A percentile compares a stretch with the other conserved stretches of the same genome.
Conservation (phyloP, 2,888 invertebrate genomes). For the Craniophora ligustri region DNA sequence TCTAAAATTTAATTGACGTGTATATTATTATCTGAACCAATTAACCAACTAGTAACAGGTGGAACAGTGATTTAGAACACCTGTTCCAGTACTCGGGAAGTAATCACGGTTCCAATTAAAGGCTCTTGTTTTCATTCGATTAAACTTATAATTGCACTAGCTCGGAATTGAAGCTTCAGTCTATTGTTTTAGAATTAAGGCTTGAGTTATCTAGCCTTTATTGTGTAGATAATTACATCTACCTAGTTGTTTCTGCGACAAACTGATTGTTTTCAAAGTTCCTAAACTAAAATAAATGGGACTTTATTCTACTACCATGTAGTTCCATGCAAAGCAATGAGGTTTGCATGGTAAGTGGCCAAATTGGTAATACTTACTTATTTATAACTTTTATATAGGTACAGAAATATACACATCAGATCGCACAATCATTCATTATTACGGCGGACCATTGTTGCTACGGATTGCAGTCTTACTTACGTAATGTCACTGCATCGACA, state of each 20-base stretch:
- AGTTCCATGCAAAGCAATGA: too few species aligned
- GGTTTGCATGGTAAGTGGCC: too few species aligned
- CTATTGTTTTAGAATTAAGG: conserved; percentile 5
- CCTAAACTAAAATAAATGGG: too few species aligned
- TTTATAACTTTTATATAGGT: too few species aligned
- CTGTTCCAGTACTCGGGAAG: conserved; percentile 16
- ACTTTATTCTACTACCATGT: too few species aligned
- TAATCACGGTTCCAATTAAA: conserved; percentile 27
- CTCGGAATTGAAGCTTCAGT: conserved; percentile 1
- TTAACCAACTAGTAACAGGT: conserved; percentile 21
- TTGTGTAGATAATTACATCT: background rate
- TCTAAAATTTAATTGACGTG: background rate
- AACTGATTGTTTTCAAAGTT: background rate
- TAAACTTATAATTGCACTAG: conserved; percentile 42
- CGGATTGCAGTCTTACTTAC: too few species aligned
- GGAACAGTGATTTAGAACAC: conserved; percentile 32
- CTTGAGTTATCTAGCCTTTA: background rate
- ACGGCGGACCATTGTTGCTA: too few species aligned
- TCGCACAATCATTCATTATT: too few species aligned
- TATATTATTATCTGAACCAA: conserved; percentile 16
- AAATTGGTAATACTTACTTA: too few species aligned
- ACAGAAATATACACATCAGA: too few species aligned
- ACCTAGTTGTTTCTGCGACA: background rate
- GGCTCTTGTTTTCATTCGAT: conserved; percentile 25
- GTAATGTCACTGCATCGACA: too few species aligned